These are phyloP conservation scores for Leptatherina wallacei DNA, from an alignment of 2,797 vertebrate genomes.

Conservation along the genomic window DNA sequence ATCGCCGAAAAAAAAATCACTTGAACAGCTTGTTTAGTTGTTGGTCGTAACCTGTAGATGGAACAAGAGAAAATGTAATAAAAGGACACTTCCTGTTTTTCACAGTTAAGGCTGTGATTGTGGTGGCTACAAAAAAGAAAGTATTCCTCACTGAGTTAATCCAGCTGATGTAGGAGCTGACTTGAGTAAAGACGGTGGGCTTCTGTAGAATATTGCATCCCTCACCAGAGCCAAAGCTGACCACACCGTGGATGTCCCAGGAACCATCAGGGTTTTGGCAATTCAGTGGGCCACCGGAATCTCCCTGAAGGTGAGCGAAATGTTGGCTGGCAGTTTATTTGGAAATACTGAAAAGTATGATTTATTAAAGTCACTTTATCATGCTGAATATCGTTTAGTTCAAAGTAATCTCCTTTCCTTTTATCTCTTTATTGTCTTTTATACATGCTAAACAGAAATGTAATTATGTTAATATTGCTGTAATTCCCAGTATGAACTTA, in stretches of 20 bases:
- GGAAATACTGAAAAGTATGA: background rate
- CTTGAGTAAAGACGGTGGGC: constrained; percentile 86
- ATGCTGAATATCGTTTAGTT: background rate
- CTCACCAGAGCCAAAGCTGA: constrained; percentile 85
- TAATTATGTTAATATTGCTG: background rate
- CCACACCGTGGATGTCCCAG: constrained; percentile 85
- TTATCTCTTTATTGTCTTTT: background rate
- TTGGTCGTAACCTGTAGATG: constrained; percentile 63
- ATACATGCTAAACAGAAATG: background rate
- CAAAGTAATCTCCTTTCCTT: background rate
- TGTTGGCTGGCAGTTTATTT: background rate
- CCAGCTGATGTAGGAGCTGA: constrained; percentile 85
- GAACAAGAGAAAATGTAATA: constrained; percentile 38
- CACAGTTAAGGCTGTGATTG: constrained; percentile 11
- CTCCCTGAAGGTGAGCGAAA: constrained; percentile 74
- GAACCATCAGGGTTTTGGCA: constrained; percentile 69
- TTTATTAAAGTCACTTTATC: background rate
- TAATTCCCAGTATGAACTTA: constrained; percentile 68
- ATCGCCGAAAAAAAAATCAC: background rate
- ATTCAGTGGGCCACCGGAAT: constrained; percentile 87
- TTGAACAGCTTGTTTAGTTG: constrained; percentile 48
- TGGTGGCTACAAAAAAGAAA: constrained; percentile 10
- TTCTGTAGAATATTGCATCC: constrained; percentile 85
- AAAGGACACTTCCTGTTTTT: constrained; percentile 42
- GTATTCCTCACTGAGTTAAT: constrained; percentile 78